Evolutionary conservation across 1,140 invertebrate species (phyloP).

Genomic region (Melitaea cinxia): DNA sequence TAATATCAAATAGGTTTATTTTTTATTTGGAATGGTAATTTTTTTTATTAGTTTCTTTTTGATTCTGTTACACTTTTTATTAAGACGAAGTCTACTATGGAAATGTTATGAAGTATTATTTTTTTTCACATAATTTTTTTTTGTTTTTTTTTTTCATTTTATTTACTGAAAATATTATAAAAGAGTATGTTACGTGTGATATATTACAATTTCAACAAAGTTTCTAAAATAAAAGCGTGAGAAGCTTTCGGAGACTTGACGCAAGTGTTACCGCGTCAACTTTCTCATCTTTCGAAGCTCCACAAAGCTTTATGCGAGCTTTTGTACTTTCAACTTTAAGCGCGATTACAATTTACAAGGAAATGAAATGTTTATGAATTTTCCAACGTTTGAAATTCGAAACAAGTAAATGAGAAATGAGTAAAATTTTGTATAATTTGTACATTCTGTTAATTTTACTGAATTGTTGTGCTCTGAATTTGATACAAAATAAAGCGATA

Average conservation of each 20-base stretch:
- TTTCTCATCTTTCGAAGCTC: constrained; percentile 19
- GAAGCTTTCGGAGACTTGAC: constrained; percentile 16
- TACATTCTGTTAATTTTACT: background rate
- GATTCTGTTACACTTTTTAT: too few species aligned
- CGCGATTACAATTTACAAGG: constrained; percentile 4
- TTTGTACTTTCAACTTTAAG: constrained; percentile 10
- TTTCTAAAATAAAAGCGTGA: constrained; percentile 11
- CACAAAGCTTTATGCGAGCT: constrained; percentile 11
- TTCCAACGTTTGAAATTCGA: background rate
- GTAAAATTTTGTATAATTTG: background rate
- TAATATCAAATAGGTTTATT: background rate
- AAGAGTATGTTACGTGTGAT: background rate
- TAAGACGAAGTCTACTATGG: too few species aligned
- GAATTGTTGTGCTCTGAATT: too few species aligned
- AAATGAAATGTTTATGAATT: constrained; percentile 9
- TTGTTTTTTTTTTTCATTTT: background rate
- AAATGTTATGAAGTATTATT: too few species aligned
- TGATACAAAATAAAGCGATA: too few species aligned
- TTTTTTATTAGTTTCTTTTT: too few species aligned
- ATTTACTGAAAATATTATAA: background rate
- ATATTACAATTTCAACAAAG: background rate
- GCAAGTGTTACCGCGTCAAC: constrained; percentile 22
- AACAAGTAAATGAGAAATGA: background rate
- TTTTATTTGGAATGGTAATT: too few species aligned
- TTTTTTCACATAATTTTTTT: too few species aligned